These are phyloP conservation scores for Anseranas semipalmata DNA, from an alignment of 2,113 vertebrate genomes.

Conservation along the genomic window DNA sequence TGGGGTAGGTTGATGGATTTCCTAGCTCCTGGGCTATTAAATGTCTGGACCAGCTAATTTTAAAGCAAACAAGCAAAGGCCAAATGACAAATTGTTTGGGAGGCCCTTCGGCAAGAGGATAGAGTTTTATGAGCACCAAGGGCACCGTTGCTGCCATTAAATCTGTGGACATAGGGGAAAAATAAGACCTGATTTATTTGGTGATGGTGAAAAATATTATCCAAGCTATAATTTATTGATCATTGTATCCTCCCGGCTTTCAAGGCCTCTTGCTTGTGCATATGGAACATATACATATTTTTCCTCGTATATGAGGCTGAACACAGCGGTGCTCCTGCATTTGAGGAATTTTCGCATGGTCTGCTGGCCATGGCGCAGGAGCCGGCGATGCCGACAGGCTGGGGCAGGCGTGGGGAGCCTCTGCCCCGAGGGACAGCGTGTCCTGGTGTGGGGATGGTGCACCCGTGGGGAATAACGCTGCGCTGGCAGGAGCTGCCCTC, in stretches of 20 bases:
- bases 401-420: background rate
- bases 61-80: conserved; percentile 19
- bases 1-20: conserved; percentile 42
- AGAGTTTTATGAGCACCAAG: conserved; percentile 41
- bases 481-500: background rate
- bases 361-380: background rate
- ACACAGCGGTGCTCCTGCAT: background rate
- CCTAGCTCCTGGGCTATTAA: conserved; percentile 51
- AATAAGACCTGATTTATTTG: conserved; percentile 60
- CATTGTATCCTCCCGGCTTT: background rate
- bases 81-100: conserved; percentile 44
- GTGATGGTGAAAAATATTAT: conserved; percentile 19
- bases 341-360: background rate
- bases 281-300: background rate
- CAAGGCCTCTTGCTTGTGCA: background rate
- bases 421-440: fast-evolving
- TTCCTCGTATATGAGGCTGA: background rate
- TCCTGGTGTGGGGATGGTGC: background rate
- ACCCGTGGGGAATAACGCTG: background rate
- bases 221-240: conserved; percentile 52
- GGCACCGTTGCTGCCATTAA: conserved; percentile 28
- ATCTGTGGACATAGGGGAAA: background rate
- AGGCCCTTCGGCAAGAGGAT: conserved; percentile 28
- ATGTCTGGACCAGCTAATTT: conserved; percentile 48
- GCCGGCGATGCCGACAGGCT: background rate